Percentiles rank a stretch among this genome's conserved stretches.
These are phyloP conservation scores for Dryoscopus gambensis DNA, from an alignment of 2,113 vertebrate species.

Conservation along the genomic window DNA sequence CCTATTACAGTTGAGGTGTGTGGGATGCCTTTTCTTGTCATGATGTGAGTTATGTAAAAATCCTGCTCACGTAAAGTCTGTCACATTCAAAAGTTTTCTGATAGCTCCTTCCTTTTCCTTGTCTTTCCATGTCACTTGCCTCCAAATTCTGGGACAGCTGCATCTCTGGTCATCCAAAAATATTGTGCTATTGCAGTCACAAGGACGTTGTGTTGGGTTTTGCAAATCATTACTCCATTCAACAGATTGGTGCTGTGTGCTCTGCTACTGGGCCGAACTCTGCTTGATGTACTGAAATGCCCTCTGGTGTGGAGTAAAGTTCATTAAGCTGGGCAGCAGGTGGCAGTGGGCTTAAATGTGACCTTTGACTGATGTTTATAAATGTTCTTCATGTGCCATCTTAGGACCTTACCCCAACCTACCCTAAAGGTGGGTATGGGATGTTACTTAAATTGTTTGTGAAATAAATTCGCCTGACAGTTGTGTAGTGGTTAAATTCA, in stretches of 20 bases:
- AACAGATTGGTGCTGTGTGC: neutral
- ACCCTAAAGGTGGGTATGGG: neutral
- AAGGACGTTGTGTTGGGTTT: neutral
- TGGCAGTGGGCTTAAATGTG: neutral
- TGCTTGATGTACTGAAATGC: neutral
- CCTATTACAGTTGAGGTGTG: neutral
- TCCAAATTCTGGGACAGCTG: neutral
- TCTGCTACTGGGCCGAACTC: accelerated
- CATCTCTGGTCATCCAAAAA: neutral
- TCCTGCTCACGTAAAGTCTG: neutral
- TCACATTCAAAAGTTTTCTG: neutral
- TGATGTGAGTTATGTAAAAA: neutral
- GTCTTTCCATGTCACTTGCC: neutral
- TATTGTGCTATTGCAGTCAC: neutral
- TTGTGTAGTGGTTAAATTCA: neutral
- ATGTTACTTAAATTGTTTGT: neutral
- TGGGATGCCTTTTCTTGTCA: neutral
- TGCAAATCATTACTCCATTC: neutral
- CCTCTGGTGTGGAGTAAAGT: neutral
- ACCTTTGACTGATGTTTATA: neutral
- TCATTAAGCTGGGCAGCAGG: neutral
- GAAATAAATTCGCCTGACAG: neutral
- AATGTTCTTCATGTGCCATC: neutral
- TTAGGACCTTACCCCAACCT: neutral
- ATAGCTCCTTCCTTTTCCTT: neutral